A percentile compares a stretch with the other conserved stretches of the same genome.
Conservation (phyloP, 2,888 invertebrate genomes). For the Harpagoxenus sublaevis region DNA sequence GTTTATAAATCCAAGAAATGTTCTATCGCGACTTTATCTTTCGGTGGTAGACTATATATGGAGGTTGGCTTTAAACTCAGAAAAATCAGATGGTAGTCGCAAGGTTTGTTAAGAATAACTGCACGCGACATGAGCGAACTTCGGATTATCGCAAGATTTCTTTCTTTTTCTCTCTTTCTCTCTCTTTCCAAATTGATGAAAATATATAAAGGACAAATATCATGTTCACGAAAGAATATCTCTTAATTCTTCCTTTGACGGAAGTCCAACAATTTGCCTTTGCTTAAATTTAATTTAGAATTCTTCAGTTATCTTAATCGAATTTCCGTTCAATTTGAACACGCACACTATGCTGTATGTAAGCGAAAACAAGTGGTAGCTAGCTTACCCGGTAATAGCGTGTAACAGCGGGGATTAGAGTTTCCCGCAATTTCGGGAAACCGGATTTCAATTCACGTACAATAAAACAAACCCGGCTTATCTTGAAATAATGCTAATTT, state of each 20-base stretch:
- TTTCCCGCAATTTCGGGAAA: conserved; percentile 53
- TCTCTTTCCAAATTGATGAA: neutral
- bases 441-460: conserved; percentile 58
- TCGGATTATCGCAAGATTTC: neutral
- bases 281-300: neutral
- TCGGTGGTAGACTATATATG: neutral
- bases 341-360: conserved; percentile 50
- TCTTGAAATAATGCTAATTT: conserved; percentile 52
- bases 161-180: neutral
- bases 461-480: conserved; percentile 53
- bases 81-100: conserved; percentile 17
- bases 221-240: neutral
- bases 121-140: conserved; percentile 31
- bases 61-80: neutral
- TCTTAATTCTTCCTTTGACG: neutral
- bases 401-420: conserved; percentile 71
- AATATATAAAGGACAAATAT: conserved; percentile 35
- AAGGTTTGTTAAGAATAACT: conserved; percentile 22
- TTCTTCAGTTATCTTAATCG: conserved; percentile 37
- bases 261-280: neutral
- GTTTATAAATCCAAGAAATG: neutral
- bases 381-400: conserved; percentile 70
- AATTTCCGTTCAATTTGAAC: conserved; percentile 15
- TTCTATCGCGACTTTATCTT: conserved; percentile 1
- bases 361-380: conserved; percentile 63